A percentile compares a stretch with the other conserved stretches of the same genome.
Evolutionary conservation across 2,113 vertebrate genomes (phyloP).

Genomic region (Brevimyrus niger): DNA sequence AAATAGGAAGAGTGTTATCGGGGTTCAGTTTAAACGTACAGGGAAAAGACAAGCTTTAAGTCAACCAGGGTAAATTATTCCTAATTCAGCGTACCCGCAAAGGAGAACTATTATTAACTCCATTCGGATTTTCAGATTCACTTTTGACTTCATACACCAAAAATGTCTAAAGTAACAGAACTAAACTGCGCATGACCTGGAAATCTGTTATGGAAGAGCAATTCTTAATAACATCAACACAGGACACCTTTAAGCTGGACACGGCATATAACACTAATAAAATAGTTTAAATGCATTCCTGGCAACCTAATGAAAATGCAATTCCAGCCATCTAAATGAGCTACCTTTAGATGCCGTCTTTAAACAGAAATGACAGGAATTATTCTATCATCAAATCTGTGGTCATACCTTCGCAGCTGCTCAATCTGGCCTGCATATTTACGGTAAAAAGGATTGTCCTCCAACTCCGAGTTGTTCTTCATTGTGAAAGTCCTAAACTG

Average conservation of each 20-base stretch:
- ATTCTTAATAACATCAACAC: not conserved
- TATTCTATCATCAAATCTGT: not conserved
- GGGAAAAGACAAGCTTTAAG: not conserved
- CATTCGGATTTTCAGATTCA: not conserved
- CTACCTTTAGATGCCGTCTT: not conserved
- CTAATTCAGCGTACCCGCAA: not conserved
- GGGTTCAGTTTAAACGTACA: not conserved
- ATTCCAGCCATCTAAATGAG: not conserved
- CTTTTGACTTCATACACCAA: not conserved
- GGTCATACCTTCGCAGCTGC: constrained; percentile 73
- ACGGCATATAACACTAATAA: not conserved
- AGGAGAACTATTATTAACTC: not conserved
- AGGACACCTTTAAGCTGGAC: not conserved
- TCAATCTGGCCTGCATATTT: constrained; percentile 85
- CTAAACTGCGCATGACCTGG: not conserved
- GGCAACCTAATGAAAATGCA: not conserved
- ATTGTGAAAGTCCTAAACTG: constrained; percentile 69
- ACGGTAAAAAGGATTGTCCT: constrained; percentile 75
- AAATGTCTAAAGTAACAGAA: not conserved
- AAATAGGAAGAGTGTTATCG: not conserved
- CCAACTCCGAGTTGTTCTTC: constrained; percentile 57
- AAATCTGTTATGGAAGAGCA: not conserved
- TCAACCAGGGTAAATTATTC: not conserved
- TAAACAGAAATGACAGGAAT: not conserved
- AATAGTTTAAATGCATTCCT: not conserved